A percentile compares a stretch with the other conserved stretches of the same genome.
Evolutionary conservation across 1,140 invertebrate genomes (phyloP).

Genomic region (Nymphalis io): DNA sequence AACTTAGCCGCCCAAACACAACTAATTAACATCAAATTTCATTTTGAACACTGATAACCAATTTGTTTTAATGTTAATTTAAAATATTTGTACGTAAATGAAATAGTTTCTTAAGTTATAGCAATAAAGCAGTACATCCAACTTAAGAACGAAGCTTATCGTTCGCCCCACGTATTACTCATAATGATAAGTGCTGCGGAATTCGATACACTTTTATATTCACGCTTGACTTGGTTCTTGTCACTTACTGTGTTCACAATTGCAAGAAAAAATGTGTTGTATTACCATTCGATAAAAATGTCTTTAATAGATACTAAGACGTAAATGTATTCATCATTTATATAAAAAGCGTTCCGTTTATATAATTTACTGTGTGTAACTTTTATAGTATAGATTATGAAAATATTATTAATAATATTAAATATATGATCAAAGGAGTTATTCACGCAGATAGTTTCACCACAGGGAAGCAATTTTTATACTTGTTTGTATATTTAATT

Average conservation of each 20-base stretch:
- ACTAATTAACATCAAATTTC: too few relatives aligned
- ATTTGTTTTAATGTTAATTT: too few relatives aligned
- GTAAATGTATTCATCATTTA: conserved; percentile 4
- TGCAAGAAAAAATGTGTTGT: conserved; percentile 30
- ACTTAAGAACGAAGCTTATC: conserved; percentile 6
- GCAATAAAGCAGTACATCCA: background rate
- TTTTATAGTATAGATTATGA: too few relatives aligned
- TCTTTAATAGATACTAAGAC: background rate
- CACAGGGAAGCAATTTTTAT: conserved; percentile 15
- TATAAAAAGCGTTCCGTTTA: background rate
- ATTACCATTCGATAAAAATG: conserved; percentile 17
- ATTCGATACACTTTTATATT: conserved; percentile 64
- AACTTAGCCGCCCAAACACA: too few relatives aligned
- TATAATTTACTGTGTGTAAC: too few relatives aligned
- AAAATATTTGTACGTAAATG: background rate
- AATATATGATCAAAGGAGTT: too few relatives aligned
- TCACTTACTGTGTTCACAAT: conserved; percentile 38
- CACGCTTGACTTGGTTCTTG: conserved; percentile 42
- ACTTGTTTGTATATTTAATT: conserved; percentile 9
- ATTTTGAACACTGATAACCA: too few relatives aligned
- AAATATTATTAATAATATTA: too few relatives aligned
- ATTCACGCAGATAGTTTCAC: conserved; percentile 12
- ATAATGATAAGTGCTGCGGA: conserved; percentile 46
- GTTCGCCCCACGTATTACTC: conserved; percentile 21
- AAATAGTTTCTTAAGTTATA: background rate